Base-by-base conservation (phyloP, 1,140 invertebrate species). In the Cotesia typhae region DNA sequence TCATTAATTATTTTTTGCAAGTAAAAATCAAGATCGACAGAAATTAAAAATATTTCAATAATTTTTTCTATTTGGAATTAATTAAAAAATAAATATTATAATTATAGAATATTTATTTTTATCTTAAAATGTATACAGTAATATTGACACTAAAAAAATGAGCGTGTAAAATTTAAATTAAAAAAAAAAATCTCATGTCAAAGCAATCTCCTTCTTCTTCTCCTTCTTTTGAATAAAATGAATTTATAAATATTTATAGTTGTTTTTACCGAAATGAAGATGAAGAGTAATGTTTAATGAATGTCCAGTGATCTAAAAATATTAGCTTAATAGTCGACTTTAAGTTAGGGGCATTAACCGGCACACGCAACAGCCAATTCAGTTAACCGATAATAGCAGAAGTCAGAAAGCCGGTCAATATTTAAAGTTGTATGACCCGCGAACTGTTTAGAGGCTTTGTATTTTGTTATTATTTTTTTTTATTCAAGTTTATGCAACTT, bases 221-320 rank as follows among this genome's bases (percentile, higher is more conserved):
- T 28, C 20, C 2, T 28, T 28, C 28, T 28, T 28, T 28, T 28
- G 2, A 28, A 28, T 28, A 28, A 28, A 28, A 28, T 1, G 28
- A 28, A 28, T 28, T 28, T 41, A 60, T 60, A 35, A 7, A 61
- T 10, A 36, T 61, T 28, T 61, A 28, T 61, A 61, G 7, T 12
- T 20, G 35, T 28, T 20, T 61, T 20, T 20, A 55, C 7, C 52
- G 12, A 55, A 55, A 67, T 57, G 59, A 59, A 12, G 66, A 67
- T 20, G 20, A 10, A 51, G 14, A 35, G 41, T 61, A 36, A 12
- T 20, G 28, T 52, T 67, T 2, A 12, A 57, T 10, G 35, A n/a
- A 9, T 70, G 52, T 20, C 36, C 5, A n/a, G 28, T 6, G 35
- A n/a, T 70, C 67, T 70, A 70, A 70, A 70, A 70, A 70, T 70